Conservation (phyloP, 2,113 vertebrate species). For the Bambusicola thoracicus region DNA sequence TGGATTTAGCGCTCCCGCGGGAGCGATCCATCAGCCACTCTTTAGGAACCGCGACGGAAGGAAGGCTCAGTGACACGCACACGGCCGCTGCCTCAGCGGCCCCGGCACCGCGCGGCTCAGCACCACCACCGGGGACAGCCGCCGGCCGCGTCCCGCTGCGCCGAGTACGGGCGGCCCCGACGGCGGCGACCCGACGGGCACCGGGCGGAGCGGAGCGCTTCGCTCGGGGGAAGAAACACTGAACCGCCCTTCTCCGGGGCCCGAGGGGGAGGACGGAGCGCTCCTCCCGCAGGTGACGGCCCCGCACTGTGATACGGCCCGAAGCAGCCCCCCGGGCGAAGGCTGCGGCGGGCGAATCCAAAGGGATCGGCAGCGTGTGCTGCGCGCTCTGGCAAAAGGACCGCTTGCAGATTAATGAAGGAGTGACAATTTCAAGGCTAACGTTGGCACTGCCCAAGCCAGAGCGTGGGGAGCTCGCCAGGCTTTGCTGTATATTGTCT, state of each 20-base stretch:
- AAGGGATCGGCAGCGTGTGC: conserved; percentile 76
- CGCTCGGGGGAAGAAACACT: neutral
- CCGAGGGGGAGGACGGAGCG: neutral
- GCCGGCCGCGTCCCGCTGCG: no score
- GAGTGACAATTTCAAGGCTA: conserved; percentile 83
- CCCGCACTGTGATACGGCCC: neutral
- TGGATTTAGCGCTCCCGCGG: neutral
- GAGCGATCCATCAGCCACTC: neutral
- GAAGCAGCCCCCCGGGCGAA: neutral
- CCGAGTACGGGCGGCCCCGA: no score
- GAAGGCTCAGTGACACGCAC: no score
- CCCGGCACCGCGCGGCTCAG: neutral
- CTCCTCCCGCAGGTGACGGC: neutral
- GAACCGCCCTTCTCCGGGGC: neutral
- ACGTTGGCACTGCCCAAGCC: conserved; percentile 83
- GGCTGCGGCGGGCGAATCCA: neutral
- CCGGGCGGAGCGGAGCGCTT: neutral
- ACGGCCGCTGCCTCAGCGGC: accelerated
- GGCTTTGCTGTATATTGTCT: conserved; percentile 83
- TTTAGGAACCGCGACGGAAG: neutral
- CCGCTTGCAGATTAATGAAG: conserved; percentile 83
- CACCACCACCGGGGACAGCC: neutral
- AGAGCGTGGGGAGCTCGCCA: conserved; percentile 82
- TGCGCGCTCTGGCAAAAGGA: conserved; percentile 74
- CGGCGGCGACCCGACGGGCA: no score